A percentile compares a stretch with the other conserved stretches of the same genome.
Conservation (phyloP, 1,140 invertebrate species). For the Cyrtorhinus lividipennis region DNA sequence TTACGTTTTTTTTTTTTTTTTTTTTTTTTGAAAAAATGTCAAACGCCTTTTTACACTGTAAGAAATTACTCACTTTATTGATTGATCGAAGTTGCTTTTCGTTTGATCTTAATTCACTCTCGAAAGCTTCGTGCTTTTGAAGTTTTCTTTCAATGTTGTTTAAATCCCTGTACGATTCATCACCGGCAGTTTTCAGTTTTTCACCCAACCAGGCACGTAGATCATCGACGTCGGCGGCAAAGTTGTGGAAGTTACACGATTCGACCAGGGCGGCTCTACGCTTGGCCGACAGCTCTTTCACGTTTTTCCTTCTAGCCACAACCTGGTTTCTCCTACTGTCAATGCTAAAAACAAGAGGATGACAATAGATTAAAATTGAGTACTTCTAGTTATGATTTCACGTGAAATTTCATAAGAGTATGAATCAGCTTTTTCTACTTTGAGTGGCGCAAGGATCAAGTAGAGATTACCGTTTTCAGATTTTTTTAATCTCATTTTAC, state of each 20-base stretch:
- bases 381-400: too few species aligned
- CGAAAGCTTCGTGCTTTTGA: conserved; percentile 96
- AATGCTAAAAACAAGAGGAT: conserved; percentile 39
- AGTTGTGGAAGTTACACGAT: conserved; percentile 68
- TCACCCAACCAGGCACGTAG: conserved; percentile 78
- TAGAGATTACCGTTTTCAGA: too few species aligned
- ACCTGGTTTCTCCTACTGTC: conserved; percentile 60
- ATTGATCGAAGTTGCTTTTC: conserved; percentile 73
- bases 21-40: too few species aligned
- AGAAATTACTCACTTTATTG: conserved; percentile 43
- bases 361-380: not conserved
- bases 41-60: too few species aligned
- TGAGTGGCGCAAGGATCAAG: too few species aligned
- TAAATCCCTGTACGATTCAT: conserved; percentile 85
- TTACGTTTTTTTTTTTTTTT: not conserved
- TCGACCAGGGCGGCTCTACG: conserved; percentile 56
- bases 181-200: conserved; percentile 77
- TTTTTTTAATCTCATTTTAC: too few species aligned
- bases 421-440: too few species aligned
- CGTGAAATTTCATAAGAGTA: too few species aligned
- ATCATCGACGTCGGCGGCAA: conserved; percentile 78
- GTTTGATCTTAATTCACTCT: conserved; percentile 82
- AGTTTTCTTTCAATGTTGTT: conserved; percentile 84
- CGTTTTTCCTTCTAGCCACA: conserved; percentile 48
- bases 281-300: conserved; percentile 57